Evolutionary conservation across 2,113 vertebrate genomes (phyloP).

Genomic region (Zapus hudsonius): DNA sequence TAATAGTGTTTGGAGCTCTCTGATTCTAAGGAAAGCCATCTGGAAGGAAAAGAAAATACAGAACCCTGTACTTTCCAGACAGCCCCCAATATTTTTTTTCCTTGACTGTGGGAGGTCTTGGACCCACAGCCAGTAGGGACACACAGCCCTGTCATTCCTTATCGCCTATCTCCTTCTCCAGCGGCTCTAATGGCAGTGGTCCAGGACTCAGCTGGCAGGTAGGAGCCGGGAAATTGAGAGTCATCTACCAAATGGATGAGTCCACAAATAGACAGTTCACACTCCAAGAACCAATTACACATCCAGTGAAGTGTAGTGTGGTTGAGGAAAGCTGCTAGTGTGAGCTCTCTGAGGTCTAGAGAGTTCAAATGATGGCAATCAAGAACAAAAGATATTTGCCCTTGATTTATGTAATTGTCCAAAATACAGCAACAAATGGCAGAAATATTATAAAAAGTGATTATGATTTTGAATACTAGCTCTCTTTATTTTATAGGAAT

Average conservation of each 20-base stretch:
- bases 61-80: not conserved
- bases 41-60: not conserved
- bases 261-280: not conserved
- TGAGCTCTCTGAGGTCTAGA: not conserved
- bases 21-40: not conserved
- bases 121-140: not conserved
- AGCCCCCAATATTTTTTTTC: not conserved
- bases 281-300: rapidly evolving
- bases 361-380: not conserved
- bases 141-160: not conserved
- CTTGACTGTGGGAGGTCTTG: not conserved
- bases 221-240: not conserved
- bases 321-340: not conserved
- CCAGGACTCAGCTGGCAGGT: not conserved
- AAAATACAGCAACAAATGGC: not conserved
- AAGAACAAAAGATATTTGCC: not conserved
- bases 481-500: not conserved
- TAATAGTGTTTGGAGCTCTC: not conserved
- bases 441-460: not conserved
- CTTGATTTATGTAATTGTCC: not conserved
- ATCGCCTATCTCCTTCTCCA: not conserved
- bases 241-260: not conserved
- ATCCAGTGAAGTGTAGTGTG: not conserved
- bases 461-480: not conserved
- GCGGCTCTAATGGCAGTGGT: not conserved